Conservation (phyloP, 2,797 vertebrate genomes). For the Lacerta viridis region DNA sequence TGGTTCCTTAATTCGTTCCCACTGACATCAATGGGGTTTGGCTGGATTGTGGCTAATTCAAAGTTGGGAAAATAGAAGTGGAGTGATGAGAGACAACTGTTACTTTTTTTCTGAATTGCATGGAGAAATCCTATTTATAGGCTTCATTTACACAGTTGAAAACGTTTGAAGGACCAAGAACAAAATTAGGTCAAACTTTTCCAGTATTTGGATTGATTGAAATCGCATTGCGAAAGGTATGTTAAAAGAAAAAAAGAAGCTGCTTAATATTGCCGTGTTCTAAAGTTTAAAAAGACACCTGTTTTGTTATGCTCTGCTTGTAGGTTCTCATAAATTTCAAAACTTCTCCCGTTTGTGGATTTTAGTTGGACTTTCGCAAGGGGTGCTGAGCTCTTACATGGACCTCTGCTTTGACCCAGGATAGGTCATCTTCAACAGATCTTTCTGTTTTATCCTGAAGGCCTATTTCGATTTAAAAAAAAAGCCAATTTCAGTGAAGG, state of each 20-base stretch:
- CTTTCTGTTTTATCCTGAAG: slow-evolving; percentile 5
- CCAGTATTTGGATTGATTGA: slow-evolving; percentile 23
- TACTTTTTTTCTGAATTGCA: not conserved
- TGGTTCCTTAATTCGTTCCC: not conserved
- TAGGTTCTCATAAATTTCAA: not conserved
- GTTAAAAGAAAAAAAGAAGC: not conserved
- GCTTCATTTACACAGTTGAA: slow-evolving; percentile 20
- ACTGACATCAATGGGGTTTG: not conserved
- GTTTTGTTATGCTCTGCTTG: slow-evolving; percentile 32
- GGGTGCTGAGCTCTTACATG: not conserved
- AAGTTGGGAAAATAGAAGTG: not conserved
- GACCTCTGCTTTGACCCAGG: slow-evolving; percentile 1
- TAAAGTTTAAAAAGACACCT: not conserved
- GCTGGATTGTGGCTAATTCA: not conserved
- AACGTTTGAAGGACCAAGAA: slow-evolving; percentile 14
- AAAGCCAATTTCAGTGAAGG: not conserved
- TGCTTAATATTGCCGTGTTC: not conserved
- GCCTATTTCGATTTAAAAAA: not conserved
- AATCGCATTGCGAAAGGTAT: slow-evolving; percentile 12
- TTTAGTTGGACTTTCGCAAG: not conserved
- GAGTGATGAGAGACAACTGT: not conserved
- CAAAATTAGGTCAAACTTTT: slow-evolving; percentile 22
- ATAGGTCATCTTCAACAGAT: not conserved
- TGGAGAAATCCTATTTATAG: not conserved
- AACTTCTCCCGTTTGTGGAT: not conserved